Conservation (phyloP, 2,113 vertebrate species). For the Melanostigma gelatinosum region DNA sequence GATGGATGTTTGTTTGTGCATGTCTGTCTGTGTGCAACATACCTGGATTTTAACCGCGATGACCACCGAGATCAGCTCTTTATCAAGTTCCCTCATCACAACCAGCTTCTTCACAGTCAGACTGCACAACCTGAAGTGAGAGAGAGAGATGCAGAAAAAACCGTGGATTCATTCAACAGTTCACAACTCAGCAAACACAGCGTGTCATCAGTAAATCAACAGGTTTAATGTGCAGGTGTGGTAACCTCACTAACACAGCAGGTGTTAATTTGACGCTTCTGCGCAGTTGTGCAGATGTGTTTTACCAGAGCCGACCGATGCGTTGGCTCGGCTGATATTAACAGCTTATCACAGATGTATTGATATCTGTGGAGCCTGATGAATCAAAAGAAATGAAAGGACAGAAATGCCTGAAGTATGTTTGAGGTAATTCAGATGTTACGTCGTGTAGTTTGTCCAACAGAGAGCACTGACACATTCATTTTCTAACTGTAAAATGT, state of each 20-base stretch:
- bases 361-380: neutral
- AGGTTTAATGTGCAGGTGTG: neutral
- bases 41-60: conserved; percentile 99
- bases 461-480: no score
- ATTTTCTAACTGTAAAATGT: neutral
- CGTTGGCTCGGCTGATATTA: neutral
- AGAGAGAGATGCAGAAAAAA: conserved; percentile 1
- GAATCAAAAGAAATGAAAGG: no score
- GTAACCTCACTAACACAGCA: neutral
- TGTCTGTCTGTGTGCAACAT: neutral
- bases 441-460: no score
- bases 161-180: conserved; percentile 17
- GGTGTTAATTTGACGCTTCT: conserved; percentile 1
- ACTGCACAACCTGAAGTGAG: conserved; percentile 89
- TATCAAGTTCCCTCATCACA: conserved; percentile 93
- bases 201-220: neutral
- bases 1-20: neutral
- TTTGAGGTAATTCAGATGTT: neutral
- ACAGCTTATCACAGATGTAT: neutral
- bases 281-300: neutral
- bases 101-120: conserved; percentile 97
- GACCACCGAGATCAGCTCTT: conserved; percentile 95
- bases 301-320: neutral
- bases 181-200: neutral
- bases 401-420: neutral